A percentile compares a stretch with the other conserved stretches of the same genome.
These are phyloP conservation scores for Sitta carolinensis DNA, from an alignment of 2,797 vertebrate genomes.

Conservation along the genomic window DNA sequence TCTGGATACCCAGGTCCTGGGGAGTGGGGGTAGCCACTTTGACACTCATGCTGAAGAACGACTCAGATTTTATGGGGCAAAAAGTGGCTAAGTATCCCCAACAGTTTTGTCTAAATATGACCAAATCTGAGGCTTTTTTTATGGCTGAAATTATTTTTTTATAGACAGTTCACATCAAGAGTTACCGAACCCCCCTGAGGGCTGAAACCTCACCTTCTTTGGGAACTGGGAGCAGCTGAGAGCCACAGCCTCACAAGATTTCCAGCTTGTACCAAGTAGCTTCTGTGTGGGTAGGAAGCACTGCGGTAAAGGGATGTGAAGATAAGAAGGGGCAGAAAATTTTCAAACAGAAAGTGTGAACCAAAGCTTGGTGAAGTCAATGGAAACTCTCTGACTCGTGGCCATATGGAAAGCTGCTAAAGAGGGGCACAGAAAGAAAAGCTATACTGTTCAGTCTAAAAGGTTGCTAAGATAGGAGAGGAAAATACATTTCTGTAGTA, in stretches of 20 bases:
- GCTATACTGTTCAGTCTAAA: not conserved
- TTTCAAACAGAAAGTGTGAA: not conserved
- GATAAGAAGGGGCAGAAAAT: slow-evolving; percentile 27
- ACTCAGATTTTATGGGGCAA: not conserved
- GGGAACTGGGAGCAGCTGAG: slow-evolving; percentile 10
- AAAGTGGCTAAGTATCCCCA: not conserved
- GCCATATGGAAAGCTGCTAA: not conserved
- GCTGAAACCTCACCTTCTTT: not conserved
- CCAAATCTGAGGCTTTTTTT: not conserved
- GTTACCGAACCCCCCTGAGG: not conserved
- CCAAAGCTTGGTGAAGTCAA: not conserved
- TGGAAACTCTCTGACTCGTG: slow-evolving; percentile 37
- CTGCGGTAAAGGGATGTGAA: slow-evolving; percentile 5
- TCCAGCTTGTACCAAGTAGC: not conserved
- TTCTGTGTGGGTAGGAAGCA: slow-evolving; percentile 34
- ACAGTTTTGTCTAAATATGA: not conserved
- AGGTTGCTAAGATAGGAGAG: not conserved
- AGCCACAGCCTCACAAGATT: not conserved
- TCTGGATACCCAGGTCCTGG: not conserved
- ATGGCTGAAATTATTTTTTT: not conserved
- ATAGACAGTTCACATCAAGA: not conserved
- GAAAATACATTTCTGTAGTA: slow-evolving; percentile 10
- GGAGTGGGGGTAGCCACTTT: not conserved
- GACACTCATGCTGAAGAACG: not conserved
- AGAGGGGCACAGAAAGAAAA: not conserved